A percentile compares a stretch with the other conserved stretches of the same genome.
Evolutionary conservation across 2,797 vertebrate genomes (phyloP).

Genomic region (Propithecus deckenii): DNA sequence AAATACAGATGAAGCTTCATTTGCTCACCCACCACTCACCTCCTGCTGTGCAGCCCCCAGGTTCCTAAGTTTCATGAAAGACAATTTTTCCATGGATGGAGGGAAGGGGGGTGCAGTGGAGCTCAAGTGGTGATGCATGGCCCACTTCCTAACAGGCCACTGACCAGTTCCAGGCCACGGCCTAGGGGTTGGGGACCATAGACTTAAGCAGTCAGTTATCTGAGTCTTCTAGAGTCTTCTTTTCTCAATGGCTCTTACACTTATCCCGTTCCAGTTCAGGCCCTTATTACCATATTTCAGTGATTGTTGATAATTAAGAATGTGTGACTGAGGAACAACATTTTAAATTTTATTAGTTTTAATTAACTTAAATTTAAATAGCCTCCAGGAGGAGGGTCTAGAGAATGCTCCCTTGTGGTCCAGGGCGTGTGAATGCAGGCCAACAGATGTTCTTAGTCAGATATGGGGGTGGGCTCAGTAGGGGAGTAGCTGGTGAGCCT

Average conservation of each 20-base stretch:
- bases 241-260: background rate
- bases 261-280: background rate
- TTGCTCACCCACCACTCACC: no score
- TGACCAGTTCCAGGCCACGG: no score
- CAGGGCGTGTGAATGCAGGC: background rate
- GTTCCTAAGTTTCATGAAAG: no score
- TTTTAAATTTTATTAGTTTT: constrained; percentile 25
- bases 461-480: background rate
- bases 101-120: no score
- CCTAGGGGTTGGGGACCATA: no score
- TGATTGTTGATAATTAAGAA: constrained; percentile 22
- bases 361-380: constrained; percentile 8
- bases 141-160: no score
- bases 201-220: background rate
- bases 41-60: no score
- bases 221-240: background rate
- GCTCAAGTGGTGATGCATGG: no score
- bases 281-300: constrained; percentile 4
- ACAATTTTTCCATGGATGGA: no score
- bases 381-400: background rate
- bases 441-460: background rate
- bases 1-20: no score
- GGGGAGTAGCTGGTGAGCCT: background rate
- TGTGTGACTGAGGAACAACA: background rate
- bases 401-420: background rate